Percentiles rank a stretch among this genome's conserved stretches.
These are phyloP conservation scores for Cerastis rubricosa DNA, from an alignment of 2,888 invertebrate species.

Conservation along the genomic window DNA sequence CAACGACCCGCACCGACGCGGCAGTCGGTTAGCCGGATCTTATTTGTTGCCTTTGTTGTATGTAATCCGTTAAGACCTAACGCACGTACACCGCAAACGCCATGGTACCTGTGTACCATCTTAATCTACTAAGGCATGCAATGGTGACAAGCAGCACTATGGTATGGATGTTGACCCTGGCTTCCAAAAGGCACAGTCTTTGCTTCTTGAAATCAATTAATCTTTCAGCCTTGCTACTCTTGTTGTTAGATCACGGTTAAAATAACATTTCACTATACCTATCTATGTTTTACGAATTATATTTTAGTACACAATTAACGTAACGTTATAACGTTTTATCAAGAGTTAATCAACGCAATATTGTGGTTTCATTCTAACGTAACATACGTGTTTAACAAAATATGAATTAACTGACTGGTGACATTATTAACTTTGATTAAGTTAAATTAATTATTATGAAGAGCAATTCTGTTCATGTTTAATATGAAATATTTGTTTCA, in stretches of 20 bases:
- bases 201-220: background rate
- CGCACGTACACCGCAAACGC: background rate
- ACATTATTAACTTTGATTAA: slow-evolving; percentile 32
- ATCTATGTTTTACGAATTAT: background rate
- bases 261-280: background rate
- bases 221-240: background rate
- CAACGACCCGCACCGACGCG: background rate
- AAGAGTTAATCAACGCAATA: background rate
- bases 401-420: slow-evolving; percentile 15
- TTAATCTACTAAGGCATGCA: background rate
- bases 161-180: background rate
- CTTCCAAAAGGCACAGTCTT: background rate
- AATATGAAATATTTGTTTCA: slow-evolving; percentile 16
- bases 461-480: slow-evolving; percentile 2
- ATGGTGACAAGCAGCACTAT: background rate
- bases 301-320: background rate
- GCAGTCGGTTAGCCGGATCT: background rate
- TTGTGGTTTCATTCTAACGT: slow-evolving; percentile 15
- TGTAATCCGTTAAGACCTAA: background rate
- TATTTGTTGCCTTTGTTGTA: background rate
- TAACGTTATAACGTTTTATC: slow-evolving; percentile 1
- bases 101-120: background rate
- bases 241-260: background rate
- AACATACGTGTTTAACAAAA: slow-evolving; percentile 18
- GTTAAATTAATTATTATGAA: slow-evolving; percentile 16